phyloP scores from a whole-genome alignment of 2,888 invertebrate genomes.

The Diaprepes abbreviatus region DNA sequence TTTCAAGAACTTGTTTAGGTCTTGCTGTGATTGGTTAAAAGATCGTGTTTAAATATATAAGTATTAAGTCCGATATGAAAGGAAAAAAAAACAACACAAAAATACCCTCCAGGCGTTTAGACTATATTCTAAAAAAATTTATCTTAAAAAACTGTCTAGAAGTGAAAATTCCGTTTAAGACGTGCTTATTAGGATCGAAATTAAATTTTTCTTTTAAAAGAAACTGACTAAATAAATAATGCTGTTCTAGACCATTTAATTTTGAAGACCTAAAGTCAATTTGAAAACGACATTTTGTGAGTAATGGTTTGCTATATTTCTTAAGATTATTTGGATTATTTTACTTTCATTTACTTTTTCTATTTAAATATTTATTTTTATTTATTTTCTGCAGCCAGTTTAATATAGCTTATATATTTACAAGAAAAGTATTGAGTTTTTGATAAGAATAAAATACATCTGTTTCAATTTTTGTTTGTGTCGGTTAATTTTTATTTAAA shows the following conservation, averaged over 20 bases:
- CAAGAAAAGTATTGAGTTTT: no score
- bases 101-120: neutral
- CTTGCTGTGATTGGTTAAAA: no score
- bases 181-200: slow-evolving; percentile 32
- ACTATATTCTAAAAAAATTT: slow-evolving; percentile 8
- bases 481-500: no score
- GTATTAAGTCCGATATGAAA: neutral
- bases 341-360: neutral
- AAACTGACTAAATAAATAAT: slow-evolving; percentile 26
- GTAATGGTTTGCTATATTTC: no score
- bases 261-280: slow-evolving; percentile 13
- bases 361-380: neutral
- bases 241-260: slow-evolving; percentile 15
- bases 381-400: neutral
- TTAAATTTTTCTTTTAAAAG: slow-evolving; percentile 25
- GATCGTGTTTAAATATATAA: no score
- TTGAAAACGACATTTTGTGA: neutral
- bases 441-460: no score
- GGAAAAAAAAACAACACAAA: slow-evolving; percentile 4
- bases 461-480: no score
- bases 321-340: no score
- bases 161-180: slow-evolving; percentile 22
- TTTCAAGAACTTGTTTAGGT: no score
- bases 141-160: slow-evolving; percentile 1
- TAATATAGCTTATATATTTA: no score